Conservation (phyloP, 2,797 vertebrate genomes). For the Gymnocypris eckloni region DNA sequence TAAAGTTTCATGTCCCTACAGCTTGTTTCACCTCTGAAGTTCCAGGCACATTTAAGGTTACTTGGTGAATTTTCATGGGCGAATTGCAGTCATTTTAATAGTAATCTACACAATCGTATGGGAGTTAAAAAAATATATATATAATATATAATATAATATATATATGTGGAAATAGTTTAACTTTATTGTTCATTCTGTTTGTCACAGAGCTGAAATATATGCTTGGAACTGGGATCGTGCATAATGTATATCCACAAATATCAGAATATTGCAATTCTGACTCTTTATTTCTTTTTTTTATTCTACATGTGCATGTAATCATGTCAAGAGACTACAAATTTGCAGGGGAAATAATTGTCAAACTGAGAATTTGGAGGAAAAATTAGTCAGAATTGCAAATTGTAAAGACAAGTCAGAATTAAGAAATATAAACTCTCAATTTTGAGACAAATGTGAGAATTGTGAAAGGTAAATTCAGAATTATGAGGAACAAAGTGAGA, state of each 20-base stretch:
- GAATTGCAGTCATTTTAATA: neutral
- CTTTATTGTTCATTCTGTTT: neutral
- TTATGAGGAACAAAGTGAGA: neutral
- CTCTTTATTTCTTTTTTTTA: neutral
- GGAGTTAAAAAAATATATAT: neutral
- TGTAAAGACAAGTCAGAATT: neutral
- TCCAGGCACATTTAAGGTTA: neutral
- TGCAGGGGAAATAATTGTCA: accelerated
- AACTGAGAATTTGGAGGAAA: neutral
- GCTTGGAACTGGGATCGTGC: too few relatives aligned
- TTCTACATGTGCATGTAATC: neutral
- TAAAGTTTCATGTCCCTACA: neutral
- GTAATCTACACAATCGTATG: neutral
- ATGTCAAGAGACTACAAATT: neutral
- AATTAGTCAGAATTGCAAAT: neutral
- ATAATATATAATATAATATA: neutral
- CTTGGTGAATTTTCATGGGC: neutral
- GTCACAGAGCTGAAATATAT: neutral
- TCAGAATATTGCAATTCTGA: neutral
- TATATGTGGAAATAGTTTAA: neutral
- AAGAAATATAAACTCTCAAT: neutral
- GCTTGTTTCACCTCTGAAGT: constrained; percentile 6
- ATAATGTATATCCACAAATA: too few relatives aligned
- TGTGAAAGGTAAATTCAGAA: neutral
- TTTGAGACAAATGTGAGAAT: neutral